These are phyloP conservation scores for Cariama cristata DNA, from an alignment of 2,113 vertebrate genomes.

Conservation along the genomic window DNA sequence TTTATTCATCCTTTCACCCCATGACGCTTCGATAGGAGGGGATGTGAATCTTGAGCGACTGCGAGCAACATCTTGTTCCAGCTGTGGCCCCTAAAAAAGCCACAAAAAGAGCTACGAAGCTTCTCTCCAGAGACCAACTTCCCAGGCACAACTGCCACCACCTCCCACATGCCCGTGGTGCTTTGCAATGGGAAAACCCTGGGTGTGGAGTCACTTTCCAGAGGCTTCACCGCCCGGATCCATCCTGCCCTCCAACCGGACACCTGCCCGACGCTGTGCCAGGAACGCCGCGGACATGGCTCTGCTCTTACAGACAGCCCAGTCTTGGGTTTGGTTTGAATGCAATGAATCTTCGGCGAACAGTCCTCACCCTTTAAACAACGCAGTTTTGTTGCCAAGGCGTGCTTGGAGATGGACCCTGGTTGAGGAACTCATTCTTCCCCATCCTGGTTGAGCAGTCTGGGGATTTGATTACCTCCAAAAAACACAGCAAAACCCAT, in stretches of 20 bases:
- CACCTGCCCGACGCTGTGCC: neutral
- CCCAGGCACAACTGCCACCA: neutral
- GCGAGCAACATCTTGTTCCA: rapidly evolving
- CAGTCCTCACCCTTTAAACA: neutral
- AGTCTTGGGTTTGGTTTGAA: neutral
- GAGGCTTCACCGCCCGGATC: neutral
- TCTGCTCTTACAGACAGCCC: neutral
- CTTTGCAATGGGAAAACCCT: neutral
- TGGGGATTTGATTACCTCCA: neutral
- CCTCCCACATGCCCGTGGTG: rapidly evolving
- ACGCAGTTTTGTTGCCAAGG: neutral
- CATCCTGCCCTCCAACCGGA: rapidly evolving
- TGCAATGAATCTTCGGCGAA: neutral
- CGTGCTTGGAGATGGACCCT: neutral
- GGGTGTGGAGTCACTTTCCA: rapidly evolving
- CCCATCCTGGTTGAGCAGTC: neutral
- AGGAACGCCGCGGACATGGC: rapidly evolving
- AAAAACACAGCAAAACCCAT: neutral
- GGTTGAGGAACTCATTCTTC: neutral
- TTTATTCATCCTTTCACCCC: neutral
- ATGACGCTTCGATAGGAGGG: neutral
- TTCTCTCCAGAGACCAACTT: neutral
- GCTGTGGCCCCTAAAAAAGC: neutral
- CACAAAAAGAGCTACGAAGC: neutral
- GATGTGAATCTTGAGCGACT: neutral